Base-by-base conservation (phyloP, 1,140 invertebrate species). In the Habropoda laboriosa region DNA sequence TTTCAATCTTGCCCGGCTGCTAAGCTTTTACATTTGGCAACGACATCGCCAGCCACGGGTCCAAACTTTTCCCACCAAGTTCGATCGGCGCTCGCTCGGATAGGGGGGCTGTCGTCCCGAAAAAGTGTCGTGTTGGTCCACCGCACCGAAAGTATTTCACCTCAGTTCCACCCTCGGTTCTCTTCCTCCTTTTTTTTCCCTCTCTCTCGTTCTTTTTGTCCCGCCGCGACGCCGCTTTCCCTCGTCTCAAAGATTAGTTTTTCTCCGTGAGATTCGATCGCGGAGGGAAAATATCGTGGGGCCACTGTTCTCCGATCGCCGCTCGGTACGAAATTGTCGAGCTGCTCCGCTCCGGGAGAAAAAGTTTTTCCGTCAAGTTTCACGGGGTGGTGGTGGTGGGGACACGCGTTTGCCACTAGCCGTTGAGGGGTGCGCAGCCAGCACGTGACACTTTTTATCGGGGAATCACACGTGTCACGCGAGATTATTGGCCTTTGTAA, bases 361-460 rank as follows among this genome's bases (percentile, higher is more conserved):
- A 53, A 68, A 76, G 49, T 76, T 76, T 67, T 76, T 76, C 61
- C 73, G 45, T 61, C n/a, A 51, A 74, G 45, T 74, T 51, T 40
- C 40, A 35, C 58, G 38, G 30, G 6, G 10, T 0, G 21, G 42
- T 6, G 47, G 5, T 2, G 27, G 32, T 18, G 49, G 35, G n/a
- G 49, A 40, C n/a, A 66, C 0, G 32, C 2, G 32, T 32, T 27
- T 4, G 8, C 35, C 45, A 35, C 8, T 16, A 13, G 55, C 32
- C 60, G 61, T 30, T 35, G 63, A 27, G 67, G 67, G 57, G 76
- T 35, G 63, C 45, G 53, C 64, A 49, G 35, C 47, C 35, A 73
- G 79, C 87, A 88, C 87, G 87, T 88, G 86, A 84, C 83, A 87
- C 80, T 88, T 88, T 88, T 88, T 87, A 88, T 90, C 83, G 67